Evolutionary conservation across 2,113 vertebrate genomes (phyloP).

Genomic region (Caranx melampygus): DNA sequence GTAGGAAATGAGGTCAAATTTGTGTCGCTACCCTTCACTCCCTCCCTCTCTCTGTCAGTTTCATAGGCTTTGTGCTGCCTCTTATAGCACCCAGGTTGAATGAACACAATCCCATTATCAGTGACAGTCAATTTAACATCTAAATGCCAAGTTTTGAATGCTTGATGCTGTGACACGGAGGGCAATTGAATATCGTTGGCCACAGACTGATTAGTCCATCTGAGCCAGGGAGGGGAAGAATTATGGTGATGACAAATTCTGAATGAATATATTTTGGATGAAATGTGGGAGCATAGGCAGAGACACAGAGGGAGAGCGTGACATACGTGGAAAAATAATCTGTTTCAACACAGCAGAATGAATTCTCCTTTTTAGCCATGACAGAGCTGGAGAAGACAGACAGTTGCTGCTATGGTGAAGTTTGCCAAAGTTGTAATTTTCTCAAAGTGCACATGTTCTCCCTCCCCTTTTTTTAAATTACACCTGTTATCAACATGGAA

Average conservation of each 20-base stretch:
- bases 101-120: conserved; percentile 74
- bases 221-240: background rate
- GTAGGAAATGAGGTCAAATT: conserved; percentile 16
- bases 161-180: conserved; percentile 57
- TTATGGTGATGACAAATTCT: background rate
- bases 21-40: background rate
- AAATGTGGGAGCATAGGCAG: background rate
- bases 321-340: background rate
- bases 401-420: background rate
- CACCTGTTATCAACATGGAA: background rate
- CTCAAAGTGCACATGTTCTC: no score
- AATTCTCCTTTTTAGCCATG: background rate
- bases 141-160: conserved; percentile 75
- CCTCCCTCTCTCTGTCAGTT: conserved; percentile 31
- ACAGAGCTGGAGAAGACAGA: background rate
- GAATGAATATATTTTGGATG: conserved; percentile 1
- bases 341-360: background rate
- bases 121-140: conserved; percentile 79
- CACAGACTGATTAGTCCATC: conserved; percentile 37
- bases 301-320: background rate
- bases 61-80: conserved; percentile 29
- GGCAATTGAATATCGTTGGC: conserved; percentile 62
- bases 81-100: conserved; percentile 57
- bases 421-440: background rate
- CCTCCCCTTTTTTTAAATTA: background rate